A percentile compares a stretch with the other conserved stretches of the same genome.
phyloP scores from a whole-genome alignment of 2,888 invertebrate species.

The Crocallis elinguaria region DNA sequence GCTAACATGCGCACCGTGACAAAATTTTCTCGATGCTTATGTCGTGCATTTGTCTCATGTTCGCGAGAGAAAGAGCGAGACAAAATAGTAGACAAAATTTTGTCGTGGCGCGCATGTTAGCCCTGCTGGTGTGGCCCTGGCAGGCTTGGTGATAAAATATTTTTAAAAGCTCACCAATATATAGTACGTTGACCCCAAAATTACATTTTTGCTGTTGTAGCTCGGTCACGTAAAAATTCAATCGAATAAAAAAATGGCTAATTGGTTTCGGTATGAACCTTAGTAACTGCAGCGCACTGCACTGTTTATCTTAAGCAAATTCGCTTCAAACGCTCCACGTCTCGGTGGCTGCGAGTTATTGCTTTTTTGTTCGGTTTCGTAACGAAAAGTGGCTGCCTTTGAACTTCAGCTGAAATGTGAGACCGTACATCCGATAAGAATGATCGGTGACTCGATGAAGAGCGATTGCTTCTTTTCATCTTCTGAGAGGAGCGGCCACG shows the following conservation, averaged over 20 bases:
- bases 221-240: background rate
- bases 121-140: no score
- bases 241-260: background rate
- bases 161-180: no score
- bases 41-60: no score
- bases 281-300: background rate
- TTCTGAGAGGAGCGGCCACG: no score
- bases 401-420: background rate
- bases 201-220: no score
- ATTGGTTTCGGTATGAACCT: background rate
- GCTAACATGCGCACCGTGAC: no score
- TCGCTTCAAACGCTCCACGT: background rate
- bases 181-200: no score
- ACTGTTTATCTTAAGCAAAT: slow-evolving; percentile 7
- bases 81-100: no score
- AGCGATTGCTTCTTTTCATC: background rate
- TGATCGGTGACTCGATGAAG: slow-evolving; percentile 2
- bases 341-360: slow-evolving; percentile 1
- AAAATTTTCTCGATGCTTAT: no score
- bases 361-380: slow-evolving; percentile 3
- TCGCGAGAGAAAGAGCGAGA: no score
- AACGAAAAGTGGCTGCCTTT: slow-evolving; percentile 2
- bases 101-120: no score
- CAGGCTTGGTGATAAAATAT: no score
- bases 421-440: slow-evolving; percentile 1